Base-by-base conservation (phyloP, 2,113 vertebrate species). In the Solea solea region DNA sequence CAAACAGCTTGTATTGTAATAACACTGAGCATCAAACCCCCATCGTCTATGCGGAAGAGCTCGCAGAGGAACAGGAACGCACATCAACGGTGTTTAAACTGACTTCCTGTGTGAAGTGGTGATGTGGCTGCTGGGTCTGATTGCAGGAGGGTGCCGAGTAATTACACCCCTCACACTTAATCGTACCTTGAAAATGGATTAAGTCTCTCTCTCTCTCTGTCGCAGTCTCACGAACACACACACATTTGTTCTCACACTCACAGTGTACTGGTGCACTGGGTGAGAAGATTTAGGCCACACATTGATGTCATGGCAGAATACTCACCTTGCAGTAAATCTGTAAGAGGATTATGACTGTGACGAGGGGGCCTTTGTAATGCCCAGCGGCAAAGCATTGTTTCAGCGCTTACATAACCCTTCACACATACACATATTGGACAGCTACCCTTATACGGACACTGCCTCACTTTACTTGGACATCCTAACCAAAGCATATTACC, bases 321-420 rank as follows among this genome's bases (percentile, higher is more conserved):
- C 68, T 74, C 85, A 89, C 78, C 85, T 34, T 86, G 80, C 59
- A 71, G 70, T 77, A 76, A 80, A 69, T 70, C 81, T 69, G 44
- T 89, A 87, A 89, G 65, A 77, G 80, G 88, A 84, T 91, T 90
- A 83, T 0, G 14, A 42, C 44, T 41, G 72, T 74, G 79, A 83
- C 52, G 2, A 9, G 3, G 8, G 40, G 65, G 53, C 59, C 57
- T 80, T 53, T 52, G 64, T 67, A 41, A 66, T 46, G 27, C 41
- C 48, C 57, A 3, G 46, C 15, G 41, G 49, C 15, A 57, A 27
- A 51, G 45, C 12, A 63, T 66, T 25, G 62, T 40, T 76, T 45
- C 40, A 64, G 51, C 65, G 21, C 63, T 67, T 62, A 39, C 56
- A 54, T 57, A 16, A 44, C 49, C 42, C 42, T 44, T 9, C 41